These are phyloP conservation scores for Drosophila hydei DNA, from an alignment of 1,140 invertebrate species.

Conservation along the genomic window DNA sequence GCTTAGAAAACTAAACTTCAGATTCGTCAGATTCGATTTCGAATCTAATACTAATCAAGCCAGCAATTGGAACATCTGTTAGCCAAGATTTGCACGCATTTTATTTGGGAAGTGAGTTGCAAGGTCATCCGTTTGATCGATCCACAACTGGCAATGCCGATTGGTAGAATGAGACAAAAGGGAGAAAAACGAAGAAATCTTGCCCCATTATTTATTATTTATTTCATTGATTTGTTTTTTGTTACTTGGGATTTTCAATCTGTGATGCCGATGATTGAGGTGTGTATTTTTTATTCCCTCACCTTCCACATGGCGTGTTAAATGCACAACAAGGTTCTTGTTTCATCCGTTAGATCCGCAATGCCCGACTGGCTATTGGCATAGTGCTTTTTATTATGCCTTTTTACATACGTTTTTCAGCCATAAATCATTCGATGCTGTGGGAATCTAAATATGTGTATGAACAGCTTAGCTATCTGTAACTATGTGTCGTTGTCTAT, in stretches of 20 bases:
- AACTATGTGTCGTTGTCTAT: slow-evolving; percentile 47
- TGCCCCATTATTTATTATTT: slow-evolving; percentile 73
- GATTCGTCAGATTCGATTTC: background rate
- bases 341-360: slow-evolving; percentile 82
- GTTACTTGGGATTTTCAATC: slow-evolving; percentile 21
- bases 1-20: no score
- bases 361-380: slow-evolving; percentile 56
- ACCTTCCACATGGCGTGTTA: slow-evolving; percentile 59
- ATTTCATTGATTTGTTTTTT: slow-evolving; percentile 70
- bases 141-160: slow-evolving; percentile 70
- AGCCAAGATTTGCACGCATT: slow-evolving; percentile 58
- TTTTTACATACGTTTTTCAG: slow-evolving; percentile 63
- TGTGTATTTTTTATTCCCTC: slow-evolving; percentile 39
- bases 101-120: slow-evolving; percentile 50
- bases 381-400: slow-evolving; percentile 58
- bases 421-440: slow-evolving; percentile 80
- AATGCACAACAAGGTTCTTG: slow-evolving; percentile 80
- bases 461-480: slow-evolving; percentile 38
- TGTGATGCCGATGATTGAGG: slow-evolving; percentile 28
- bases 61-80: background rate
- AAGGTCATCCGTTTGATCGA: slow-evolving; percentile 71
- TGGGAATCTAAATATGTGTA: slow-evolving; percentile 64
- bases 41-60: background rate
- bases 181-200: slow-evolving; percentile 50
- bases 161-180: slow-evolving; percentile 32